Base-by-base conservation (phyloP, 2,797 vertebrate genomes). In the Rhyacichthys aspro region DNA sequence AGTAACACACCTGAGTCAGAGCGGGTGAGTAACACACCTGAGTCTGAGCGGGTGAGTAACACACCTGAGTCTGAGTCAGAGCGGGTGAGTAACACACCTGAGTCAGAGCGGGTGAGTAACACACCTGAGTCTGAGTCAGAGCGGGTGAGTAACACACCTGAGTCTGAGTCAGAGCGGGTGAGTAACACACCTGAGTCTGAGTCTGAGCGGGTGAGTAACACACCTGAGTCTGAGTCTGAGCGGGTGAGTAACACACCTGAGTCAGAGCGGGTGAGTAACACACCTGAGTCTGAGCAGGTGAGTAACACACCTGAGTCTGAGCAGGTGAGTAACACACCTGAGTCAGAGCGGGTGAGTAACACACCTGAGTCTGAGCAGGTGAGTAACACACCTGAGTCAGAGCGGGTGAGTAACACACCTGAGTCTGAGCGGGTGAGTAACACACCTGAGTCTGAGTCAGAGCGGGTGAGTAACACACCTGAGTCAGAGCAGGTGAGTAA, bases 141-240 rank as follows among this genome's bases (percentile, higher is more conserved):
- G 93, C 73, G 91, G 90, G 47, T 88, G 56, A 73, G 78, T 32
- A 17, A 41, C 14, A 41, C 38, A 41, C 6, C 11, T 15, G 5
- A 8, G 28, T n/a, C n/a, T n/a, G n/a, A n/a, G n/a, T n/a, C n/a
- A n/a, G n/a, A n/a, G 93, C 73, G 91, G 90, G 47, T 88, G 56
- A 73, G 78, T 32, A 17, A 41, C 14, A 41, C 38, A 41, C 6
- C 11, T 15, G 5, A 8, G 28, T n/a, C n/a, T n/a, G n/a, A n/a
- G n/a, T n/a, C n/a, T n/a, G n/a, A n/a, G 93, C 73, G 91, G 90
- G 47, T 88, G 56, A 73, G 78, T 32, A 17, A 41, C 14, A 41
- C 38, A 41, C 6, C 11, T 15, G 5, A 8, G 28, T n/a, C n/a
- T n/a, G n/a, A n/a, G n/a, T n/a, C n/a, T n/a, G n/a, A n/a, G 93